Base-by-base conservation (phyloP, 2,888 invertebrate genomes). In the Neoascia interrupta region DNA sequence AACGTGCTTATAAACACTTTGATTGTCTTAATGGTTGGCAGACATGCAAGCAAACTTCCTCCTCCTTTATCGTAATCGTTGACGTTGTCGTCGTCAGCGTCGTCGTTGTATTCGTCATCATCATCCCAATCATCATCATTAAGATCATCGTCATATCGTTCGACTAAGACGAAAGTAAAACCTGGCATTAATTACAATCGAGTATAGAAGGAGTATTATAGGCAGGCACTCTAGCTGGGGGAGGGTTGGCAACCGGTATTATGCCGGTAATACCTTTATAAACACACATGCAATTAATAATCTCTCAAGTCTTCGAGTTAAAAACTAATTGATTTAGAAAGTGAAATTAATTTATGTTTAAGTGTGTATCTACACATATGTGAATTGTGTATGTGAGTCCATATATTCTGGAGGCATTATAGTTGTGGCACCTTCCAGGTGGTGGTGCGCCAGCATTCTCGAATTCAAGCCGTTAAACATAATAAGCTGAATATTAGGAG, bases 1-100 rank as follows among this genome's bases (percentile, higher is more conserved):
- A 72, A 63, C 72, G 61, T 76, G 76, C 76, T 72, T 76, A 66
- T 72, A 76, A 76, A 72, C 76, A 76, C 76, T 76, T 66, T 70
- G 58, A 63, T 70, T 60, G 58, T 54, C 72, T 54, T 76, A 76
- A 76, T 72, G 72, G 58, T 64, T 60, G 53, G 5, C 72, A 58
- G 58, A 72, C 76, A 76, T 76, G 76, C 70, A 54, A 76, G 21
- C 76, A 37, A 36, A 56, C 34, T 63, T 37, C 19, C 28, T 5
- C 11, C 36, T 56, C 11, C 36, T 73, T 49, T 6, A 13, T n/a
- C n/a, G n/a, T 28, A 8, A 39, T 63, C 56, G 28, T n/a, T 47
- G 16, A 47, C 54, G 41, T 39, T 23, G 19, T 23, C 41, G 10
- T 6, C 60, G 39, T 13, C 61, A 16, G 31, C 60, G n/a, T 34